phyloP scores from a whole-genome alignment of 1,140 invertebrate genomes.

The Carcinoscorpius rotundicauda region DNA sequence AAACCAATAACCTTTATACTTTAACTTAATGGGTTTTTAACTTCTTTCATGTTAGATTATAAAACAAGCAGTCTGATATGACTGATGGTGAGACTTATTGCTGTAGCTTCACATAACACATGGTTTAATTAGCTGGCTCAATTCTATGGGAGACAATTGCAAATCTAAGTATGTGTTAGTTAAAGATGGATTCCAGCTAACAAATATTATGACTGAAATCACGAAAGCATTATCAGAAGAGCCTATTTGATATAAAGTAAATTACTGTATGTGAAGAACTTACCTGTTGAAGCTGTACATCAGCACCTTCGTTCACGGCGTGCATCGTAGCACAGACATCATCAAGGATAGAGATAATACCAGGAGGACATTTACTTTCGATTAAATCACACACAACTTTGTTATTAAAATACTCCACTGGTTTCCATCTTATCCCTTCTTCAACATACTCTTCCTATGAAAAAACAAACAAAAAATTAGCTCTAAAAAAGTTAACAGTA shows the following conservation, averaged over 20 bases:
- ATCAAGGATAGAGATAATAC: conserved; percentile 53
- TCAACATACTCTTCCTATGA: conserved; percentile 88
- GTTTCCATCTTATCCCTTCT: conserved; percentile 95
- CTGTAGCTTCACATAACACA: too few relatives aligned
- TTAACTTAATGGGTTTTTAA: too few relatives aligned
- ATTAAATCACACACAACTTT: conserved; percentile 98
- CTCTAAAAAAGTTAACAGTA: conserved; percentile 17
- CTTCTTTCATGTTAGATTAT: too few relatives aligned
- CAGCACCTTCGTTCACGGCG: conserved; percentile 51
- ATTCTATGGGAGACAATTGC: too few relatives aligned
- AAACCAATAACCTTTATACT: too few relatives aligned
- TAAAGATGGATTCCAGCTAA: too few relatives aligned
- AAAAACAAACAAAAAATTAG: conserved; percentile 14
- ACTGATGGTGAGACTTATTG: too few relatives aligned
- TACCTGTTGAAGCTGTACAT: conserved; percentile 47
- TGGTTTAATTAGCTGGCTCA: too few relatives aligned
- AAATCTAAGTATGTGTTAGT: too few relatives aligned
- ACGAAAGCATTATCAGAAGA: background rate
- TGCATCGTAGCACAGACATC: conserved; percentile 63
- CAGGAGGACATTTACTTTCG: conserved; percentile 50
- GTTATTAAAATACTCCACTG: conserved; percentile 98
- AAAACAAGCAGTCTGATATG: too few relatives aligned
- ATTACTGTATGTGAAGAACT: conserved; percentile 1
- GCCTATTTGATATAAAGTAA: background rate
- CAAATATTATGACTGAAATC: too few relatives aligned